Evolutionary conservation across 2,113 vertebrate genomes (phyloP).

Genomic region (Dipodomys ordii): DNA sequence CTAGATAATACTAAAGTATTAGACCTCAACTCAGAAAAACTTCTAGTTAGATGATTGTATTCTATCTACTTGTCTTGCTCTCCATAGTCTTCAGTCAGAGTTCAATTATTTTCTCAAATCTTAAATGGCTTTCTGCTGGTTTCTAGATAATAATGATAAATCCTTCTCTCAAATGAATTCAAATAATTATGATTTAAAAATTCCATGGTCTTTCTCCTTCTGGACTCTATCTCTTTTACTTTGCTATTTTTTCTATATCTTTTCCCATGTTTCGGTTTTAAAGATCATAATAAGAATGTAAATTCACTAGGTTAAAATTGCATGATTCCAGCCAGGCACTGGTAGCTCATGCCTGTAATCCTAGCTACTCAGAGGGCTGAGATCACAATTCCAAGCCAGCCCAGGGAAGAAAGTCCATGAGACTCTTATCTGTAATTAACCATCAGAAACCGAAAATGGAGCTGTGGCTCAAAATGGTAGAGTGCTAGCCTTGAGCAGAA

Average conservation of each 20-base stretch:
- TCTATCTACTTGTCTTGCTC: slow-evolving; percentile 61
- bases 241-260: not conserved
- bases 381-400: too few relatives aligned
- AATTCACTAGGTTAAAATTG: slow-evolving; percentile 24
- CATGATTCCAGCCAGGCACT: not conserved
- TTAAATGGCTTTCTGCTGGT: slow-evolving; percentile 52
- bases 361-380: too few relatives aligned
- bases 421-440: too few relatives aligned
- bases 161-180: slow-evolving; percentile 7
- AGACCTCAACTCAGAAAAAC: slow-evolving; percentile 51
- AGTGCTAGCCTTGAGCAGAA: too few relatives aligned
- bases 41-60: slow-evolving; percentile 61
- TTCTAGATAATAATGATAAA: slow-evolving; percentile 46
- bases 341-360: too few relatives aligned
- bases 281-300: slow-evolving; percentile 18
- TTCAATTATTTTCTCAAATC: slow-evolving; percentile 61
- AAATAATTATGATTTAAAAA: slow-evolving; percentile 60
- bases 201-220: not conserved
- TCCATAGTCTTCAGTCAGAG: slow-evolving; percentile 46
- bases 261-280: slow-evolving; percentile 28
- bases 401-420: too few relatives aligned
- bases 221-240: not conserved
- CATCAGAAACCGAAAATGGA: too few relatives aligned
- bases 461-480: too few relatives aligned
- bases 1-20: slow-evolving; percentile 49